Evolutionary conservation across 2,113 vertebrate genomes (phyloP), one percentile per base, ranked within the genome.

Genomic region (Lepisosteus osseus): DNA sequence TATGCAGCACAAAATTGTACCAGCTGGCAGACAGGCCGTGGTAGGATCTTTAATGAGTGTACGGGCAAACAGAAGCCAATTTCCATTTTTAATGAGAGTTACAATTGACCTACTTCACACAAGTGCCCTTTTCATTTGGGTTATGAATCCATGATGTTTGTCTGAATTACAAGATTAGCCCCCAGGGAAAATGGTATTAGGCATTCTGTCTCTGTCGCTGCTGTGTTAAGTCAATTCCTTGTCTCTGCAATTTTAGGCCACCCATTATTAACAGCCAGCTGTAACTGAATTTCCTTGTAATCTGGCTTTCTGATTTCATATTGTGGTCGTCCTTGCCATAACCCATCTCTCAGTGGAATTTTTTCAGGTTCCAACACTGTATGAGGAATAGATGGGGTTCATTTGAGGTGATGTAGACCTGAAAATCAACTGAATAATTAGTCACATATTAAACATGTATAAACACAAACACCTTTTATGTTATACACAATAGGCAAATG

Each of bases 51-150:
- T 65, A 70, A 54, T 74, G 61, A 59, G 67, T 14, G 41, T 29
- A 14, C 2, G 17, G 9, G 29, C 17, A 40, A 9, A 65, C 29
- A 17, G 62, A 3, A 11, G 15, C 17, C 62, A 65, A 59, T 59
- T 65, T 65, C 41, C 9, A 15, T 17, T 65, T 65, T 65, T 17
- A 8, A 75, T 75, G 68, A 73, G 73, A 71, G 64, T 65, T 80
- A 73, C 74, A 68, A 74, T 72, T 84, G 86, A 85, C 84, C 86
- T 84, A 70, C 72, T 86, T 85, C 76, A 72, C 74, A 84, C 79
- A 77, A 79, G 14, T 72, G 69, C 78, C 75, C 71, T 75, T 81
- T 85, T 83, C 69, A 68, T 43, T 67, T 43, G 3, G 43, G 64
- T 55, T 29, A 64, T 42, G 2, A 42, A 45, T 71, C 75, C 70